Percentiles rank a stretch among this genome's conserved stretches.
Conservation (phyloP, 2,113 vertebrate species). For the Uria lomvia region DNA sequence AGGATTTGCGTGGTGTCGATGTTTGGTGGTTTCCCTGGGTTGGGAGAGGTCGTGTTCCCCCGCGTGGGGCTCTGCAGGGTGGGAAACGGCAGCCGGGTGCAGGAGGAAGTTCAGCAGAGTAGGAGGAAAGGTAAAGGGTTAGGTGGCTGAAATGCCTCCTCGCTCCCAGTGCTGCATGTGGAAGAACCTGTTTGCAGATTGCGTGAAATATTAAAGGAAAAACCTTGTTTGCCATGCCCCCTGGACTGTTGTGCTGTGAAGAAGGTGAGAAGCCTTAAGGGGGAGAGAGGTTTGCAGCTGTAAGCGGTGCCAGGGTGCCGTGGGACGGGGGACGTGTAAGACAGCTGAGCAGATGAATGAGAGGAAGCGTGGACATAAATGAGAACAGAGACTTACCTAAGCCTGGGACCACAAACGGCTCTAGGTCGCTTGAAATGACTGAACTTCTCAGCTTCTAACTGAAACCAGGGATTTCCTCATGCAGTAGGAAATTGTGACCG, state of each 20-base stretch:
- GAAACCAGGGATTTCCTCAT: constrained; percentile 51
- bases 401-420: constrained; percentile 40
- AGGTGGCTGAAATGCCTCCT: not conserved
- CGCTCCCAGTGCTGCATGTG: not conserved
- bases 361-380: not conserved
- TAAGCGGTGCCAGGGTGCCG: not conserved
- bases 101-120: not conserved
- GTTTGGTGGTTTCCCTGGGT: not conserved
- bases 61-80: rapidly evolving
- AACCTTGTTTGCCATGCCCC: not conserved
- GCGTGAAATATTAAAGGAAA: not conserved
- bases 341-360: not conserved
- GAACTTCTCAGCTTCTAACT: constrained; percentile 13
- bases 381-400: constrained; percentile 16
- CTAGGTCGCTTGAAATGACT: not conserved
- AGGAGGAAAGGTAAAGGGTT: not conserved
- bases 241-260: not conserved
- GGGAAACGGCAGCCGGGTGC: not conserved
- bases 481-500: constrained; percentile 41
- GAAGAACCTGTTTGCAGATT: not conserved
- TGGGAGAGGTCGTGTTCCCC: not conserved
- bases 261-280: not conserved
- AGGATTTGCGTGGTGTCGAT: rapidly evolving
- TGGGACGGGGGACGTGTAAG: not conserved
- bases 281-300: not conserved